Evolutionary conservation across 2,113 vertebrate species (phyloP).

Genomic region (Hoplias malabaricus): DNA sequence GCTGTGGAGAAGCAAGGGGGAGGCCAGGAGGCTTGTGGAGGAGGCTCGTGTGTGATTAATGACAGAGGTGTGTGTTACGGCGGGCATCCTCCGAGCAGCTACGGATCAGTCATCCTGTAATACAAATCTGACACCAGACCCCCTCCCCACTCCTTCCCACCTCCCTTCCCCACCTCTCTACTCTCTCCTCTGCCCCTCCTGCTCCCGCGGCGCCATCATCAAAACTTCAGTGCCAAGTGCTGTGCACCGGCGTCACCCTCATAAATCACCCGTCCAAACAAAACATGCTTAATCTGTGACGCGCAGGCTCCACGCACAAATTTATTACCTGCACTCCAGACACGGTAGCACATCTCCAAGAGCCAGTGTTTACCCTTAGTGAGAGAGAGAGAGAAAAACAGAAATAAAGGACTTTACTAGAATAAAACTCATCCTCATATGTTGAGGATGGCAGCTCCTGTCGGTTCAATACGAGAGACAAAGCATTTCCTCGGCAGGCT

Average conservation of each 20-base stretch:
- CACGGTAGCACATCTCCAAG: slow-evolving; percentile 63
- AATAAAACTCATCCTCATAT: slow-evolving; percentile 27
- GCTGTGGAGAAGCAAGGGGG: slow-evolving; percentile 41
- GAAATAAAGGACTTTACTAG: slow-evolving; percentile 15
- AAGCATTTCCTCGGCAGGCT: slow-evolving; percentile 62
- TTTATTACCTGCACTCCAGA: slow-evolving; percentile 74
- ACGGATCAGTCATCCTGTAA: slow-evolving; percentile 76
- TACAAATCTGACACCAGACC: slow-evolving; percentile 72
- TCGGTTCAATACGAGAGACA: slow-evolving; percentile 62
- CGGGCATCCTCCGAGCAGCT: slow-evolving; percentile 70
- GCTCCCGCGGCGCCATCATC: slow-evolving; percentile 64
- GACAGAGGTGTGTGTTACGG: slow-evolving; percentile 68
- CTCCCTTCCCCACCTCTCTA: slow-evolving; percentile 11
- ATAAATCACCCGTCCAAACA: slow-evolving; percentile 82
- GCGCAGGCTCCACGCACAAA: slow-evolving; percentile 66
- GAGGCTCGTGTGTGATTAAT: slow-evolving; percentile 73
- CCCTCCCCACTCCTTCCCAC: slow-evolving; percentile 10
- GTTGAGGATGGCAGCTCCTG: slow-evolving; percentile 60
- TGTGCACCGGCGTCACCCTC: slow-evolving; percentile 63
- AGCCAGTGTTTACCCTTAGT: slow-evolving; percentile 69
- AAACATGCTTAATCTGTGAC: slow-evolving; percentile 79
- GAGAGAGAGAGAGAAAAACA: slow-evolving; percentile 46
- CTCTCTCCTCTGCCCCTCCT: slow-evolving; percentile 64
- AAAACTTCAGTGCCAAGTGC: slow-evolving; percentile 71
- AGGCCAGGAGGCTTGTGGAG: slow-evolving; percentile 62